phyloP scores from a whole-genome alignment of 2,113 vertebrate species.

The Montifringilla adamsi region DNA sequence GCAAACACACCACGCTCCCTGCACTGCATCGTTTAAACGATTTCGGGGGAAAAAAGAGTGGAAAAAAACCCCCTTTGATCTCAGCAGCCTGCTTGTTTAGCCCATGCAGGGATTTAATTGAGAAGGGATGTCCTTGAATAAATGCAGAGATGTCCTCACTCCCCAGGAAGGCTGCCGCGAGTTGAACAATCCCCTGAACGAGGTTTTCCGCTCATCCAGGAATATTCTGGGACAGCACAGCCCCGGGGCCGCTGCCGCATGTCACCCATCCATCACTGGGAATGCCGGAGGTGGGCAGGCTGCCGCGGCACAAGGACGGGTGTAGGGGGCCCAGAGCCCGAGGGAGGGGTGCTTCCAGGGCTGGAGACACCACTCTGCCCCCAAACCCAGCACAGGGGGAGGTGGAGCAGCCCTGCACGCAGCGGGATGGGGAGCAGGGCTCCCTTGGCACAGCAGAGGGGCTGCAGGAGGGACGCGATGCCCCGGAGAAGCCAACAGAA shows the following conservation, averaged over 20 bases:
- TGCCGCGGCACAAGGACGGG: rapidly evolving
- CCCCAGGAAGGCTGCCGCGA: neutral
- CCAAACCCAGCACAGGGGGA: rapidly evolving
- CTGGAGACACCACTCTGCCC: neutral
- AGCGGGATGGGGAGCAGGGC: rapidly evolving
- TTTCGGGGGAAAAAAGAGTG: neutral
- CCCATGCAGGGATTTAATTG: slow-evolving; percentile 34
- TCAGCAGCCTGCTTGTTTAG: slow-evolving; percentile 27
- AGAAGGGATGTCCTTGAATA: slow-evolving; percentile 46
- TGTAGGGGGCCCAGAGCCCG: rapidly evolving
- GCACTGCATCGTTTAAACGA: neutral
- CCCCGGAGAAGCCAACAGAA: neutral
- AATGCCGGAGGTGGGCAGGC: rapidly evolving
- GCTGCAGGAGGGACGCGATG: neutral
- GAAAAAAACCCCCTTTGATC: neutral
- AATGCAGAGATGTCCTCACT: neutral
- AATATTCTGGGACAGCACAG: neutral
- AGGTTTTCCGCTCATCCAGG: neutral
- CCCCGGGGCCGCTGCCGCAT: neutral
- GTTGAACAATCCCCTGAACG: neutral
- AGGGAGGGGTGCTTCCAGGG: too few species aligned
- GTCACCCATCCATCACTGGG: neutral
- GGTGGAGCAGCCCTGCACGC: rapidly evolving
- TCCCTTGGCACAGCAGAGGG: neutral
- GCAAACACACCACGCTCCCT: neutral